Evolutionary conservation across 2,888 invertebrate species (phyloP).

Genomic region (Hylaea fasciaria): DNA sequence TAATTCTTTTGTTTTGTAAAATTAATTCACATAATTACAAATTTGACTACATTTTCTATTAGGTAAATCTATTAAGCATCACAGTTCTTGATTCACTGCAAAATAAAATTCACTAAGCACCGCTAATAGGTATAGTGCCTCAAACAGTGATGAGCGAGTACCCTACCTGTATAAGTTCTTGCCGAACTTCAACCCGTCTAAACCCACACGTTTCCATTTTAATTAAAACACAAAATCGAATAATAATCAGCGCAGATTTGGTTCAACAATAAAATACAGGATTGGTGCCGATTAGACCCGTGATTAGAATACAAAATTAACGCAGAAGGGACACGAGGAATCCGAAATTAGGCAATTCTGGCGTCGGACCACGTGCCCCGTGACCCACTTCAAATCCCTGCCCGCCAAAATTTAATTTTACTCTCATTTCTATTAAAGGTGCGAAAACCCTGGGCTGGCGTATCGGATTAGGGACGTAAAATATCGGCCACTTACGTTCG

Average conservation of each 20-base stretch:
- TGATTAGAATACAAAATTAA: conserved; percentile 64
- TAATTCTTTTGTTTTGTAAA: too few species aligned
- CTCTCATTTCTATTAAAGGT: conserved; percentile 53
- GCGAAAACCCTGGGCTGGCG: conserved; percentile 38
- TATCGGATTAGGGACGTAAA: conserved; percentile 48
- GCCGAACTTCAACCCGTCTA: neutral
- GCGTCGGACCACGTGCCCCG: conserved; percentile 33
- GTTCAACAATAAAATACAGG: conserved; percentile 39
- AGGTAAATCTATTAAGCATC: too few species aligned
- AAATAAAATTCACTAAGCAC: too few species aligned
- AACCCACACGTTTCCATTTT: conserved; percentile 21
- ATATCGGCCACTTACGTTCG: conserved; percentile 33
- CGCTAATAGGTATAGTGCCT: too few species aligned
- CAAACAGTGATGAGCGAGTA: too few species aligned
- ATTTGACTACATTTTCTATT: too few species aligned
- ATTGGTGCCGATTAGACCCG: conserved; percentile 39
- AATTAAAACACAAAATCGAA: conserved; percentile 33
- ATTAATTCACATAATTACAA: too few species aligned
- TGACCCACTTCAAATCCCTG: conserved; percentile 37
- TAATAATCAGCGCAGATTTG: conserved; percentile 36
- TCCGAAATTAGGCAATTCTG: conserved; percentile 54
- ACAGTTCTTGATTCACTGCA: too few species aligned
- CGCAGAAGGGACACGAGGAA: conserved; percentile 45
- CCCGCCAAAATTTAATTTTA: conserved; percentile 43
- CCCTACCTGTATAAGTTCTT: neutral